These are phyloP conservation scores for Limnodromus scolopaceus DNA, from an alignment of 2,797 vertebrate genomes.

Conservation along the genomic window DNA sequence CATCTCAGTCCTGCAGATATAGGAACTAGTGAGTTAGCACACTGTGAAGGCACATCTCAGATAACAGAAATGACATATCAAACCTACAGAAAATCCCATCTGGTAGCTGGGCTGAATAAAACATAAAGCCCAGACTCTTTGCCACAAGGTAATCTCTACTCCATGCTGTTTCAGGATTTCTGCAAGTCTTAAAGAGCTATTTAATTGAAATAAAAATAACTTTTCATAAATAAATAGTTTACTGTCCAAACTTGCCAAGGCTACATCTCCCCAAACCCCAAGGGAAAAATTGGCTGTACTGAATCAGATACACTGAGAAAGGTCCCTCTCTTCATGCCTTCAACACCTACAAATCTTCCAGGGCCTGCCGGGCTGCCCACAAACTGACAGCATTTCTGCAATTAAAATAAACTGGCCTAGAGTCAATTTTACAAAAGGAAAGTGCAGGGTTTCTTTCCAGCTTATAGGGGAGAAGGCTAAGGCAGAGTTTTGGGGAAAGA, in stretches of 20 bases:
- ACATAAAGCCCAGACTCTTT: constrained; percentile 6
- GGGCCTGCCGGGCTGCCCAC: not conserved
- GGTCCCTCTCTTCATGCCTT: constrained; percentile 31
- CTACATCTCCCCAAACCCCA: constrained; percentile 2
- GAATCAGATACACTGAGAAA: constrained; percentile 19
- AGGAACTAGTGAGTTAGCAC: not conserved
- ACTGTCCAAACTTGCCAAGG: not conserved
- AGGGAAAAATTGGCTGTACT: not conserved
- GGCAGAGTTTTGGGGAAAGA: not conserved
- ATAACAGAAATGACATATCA: not conserved
- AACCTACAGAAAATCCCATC: not conserved
- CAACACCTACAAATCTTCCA: constrained; percentile 22
- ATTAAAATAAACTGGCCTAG: constrained; percentile 19
- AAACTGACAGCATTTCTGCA: not conserved
- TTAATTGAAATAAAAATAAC: constrained; percentile 29
- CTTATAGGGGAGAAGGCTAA: not conserved
- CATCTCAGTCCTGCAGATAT: not conserved
- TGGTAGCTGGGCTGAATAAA: not conserved
- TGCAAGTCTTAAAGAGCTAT: constrained; percentile 53
- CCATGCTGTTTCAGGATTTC: not conserved
- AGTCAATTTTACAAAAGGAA: constrained; percentile 17
- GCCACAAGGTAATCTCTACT: not conserved
- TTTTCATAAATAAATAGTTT: constrained; percentile 53
- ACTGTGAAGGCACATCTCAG: not conserved
- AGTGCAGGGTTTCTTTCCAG: not conserved